Percentiles rank a stretch among this genome's conserved stretches.
These are phyloP conservation scores for Lerema accius DNA, from an alignment of 1,140 invertebrate species.

Conservation along the genomic window DNA sequence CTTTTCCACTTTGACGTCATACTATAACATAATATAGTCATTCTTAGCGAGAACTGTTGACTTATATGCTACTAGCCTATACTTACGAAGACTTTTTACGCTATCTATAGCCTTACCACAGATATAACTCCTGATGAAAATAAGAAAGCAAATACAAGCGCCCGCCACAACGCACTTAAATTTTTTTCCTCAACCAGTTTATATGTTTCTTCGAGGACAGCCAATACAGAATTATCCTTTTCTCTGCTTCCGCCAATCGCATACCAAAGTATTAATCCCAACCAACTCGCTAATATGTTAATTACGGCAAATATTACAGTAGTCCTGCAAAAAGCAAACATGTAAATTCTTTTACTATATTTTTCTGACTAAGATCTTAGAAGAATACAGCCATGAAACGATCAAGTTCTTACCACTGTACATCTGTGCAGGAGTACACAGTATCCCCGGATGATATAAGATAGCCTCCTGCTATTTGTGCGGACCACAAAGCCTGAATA, in stretches of 20 bases:
- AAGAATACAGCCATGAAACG: no score
- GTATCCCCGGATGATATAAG: conserved; percentile 84
- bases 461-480: conserved; percentile 84
- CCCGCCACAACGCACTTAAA: conserved; percentile 49
- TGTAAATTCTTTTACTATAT: no score
- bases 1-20: no score
- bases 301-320: conserved; percentile 43
- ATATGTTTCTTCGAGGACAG: conserved; percentile 54
- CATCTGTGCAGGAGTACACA: conserved; percentile 83
- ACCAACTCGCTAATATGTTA: conserved; percentile 56
- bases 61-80: no score
- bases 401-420: conserved; percentile 85
- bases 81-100: no score
- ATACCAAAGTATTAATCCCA: conserved; percentile 60
- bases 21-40: no score
- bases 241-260: conserved; percentile 40
- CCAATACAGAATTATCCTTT: conserved; percentile 41
- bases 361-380: no score
- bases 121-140: conserved; percentile 60
- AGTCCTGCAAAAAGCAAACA: conserved; percentile 53
- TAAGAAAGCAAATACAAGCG: conserved; percentile 51
- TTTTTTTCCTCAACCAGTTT: conserved; percentile 39
- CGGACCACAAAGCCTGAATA: conserved; percentile 83
- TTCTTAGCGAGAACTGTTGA: no score
- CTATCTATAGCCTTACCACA: conserved; percentile 65